These are phyloP conservation scores for Mythimna albipuncta DNA, from an alignment of 2,888 invertebrate species.

Conservation along the genomic window DNA sequence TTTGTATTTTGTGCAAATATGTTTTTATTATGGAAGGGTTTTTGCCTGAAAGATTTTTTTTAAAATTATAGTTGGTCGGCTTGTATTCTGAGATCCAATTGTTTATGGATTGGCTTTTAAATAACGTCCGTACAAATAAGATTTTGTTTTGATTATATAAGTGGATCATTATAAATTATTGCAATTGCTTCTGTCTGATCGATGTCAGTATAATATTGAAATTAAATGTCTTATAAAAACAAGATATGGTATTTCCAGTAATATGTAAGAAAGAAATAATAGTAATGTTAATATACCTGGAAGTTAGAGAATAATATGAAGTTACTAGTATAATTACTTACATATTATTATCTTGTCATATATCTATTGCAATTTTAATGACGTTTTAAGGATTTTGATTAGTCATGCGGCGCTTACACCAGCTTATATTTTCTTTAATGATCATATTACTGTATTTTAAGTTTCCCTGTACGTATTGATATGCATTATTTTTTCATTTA, in stretches of 20 bases:
- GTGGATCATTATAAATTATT: constrained; percentile 20
- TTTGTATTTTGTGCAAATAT: too few species aligned
- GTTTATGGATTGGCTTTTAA: background rate
- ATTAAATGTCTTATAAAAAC: constrained; percentile 20
- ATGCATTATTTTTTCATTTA: background rate
- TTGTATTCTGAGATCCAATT: background rate
- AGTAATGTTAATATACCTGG: constrained; percentile 45
- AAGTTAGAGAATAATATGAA: constrained; percentile 30
- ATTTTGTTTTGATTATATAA: constrained; percentile 1
- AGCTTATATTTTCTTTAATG: background rate
- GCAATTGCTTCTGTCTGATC: constrained; percentile 23
- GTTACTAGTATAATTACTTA: constrained; percentile 15
- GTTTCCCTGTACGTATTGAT: background rate
- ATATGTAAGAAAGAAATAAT: constrained; percentile 20
- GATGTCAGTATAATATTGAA: constrained; percentile 3
- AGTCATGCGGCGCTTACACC: background rate
- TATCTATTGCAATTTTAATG: constrained; percentile 16
- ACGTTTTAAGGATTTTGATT: constrained; percentile 10
- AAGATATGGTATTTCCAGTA: constrained; percentile 41
- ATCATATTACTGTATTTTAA: background rate
- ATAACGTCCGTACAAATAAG: background rate
- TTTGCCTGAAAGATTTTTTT: too few species aligned
- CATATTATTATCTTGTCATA: constrained; percentile 29
- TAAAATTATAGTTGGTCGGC: background rate
- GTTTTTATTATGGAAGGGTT: too few species aligned